Base-by-base conservation (phyloP, 2,888 invertebrate genomes). In the Conops quadrifasciatus region DNA sequence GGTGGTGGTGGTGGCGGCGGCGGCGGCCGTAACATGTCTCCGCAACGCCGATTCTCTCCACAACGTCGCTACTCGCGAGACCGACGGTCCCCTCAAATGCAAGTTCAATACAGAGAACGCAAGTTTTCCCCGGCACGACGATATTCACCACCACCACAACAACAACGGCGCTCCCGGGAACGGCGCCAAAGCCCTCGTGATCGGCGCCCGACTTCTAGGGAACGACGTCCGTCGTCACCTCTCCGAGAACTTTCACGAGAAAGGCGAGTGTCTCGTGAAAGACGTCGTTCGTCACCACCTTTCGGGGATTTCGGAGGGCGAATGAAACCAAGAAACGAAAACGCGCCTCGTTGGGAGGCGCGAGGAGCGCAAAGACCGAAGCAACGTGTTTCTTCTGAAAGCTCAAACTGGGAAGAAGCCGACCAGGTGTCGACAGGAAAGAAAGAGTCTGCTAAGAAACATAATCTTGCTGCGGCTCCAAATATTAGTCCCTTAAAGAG, bases 61-160 rank as follows among this genome's bases (percentile, higher is more conserved):
- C 77, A 79, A 63, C 77, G 79, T 2, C 80, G 82, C 0, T 80
- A 76, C 64, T 79, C 81, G 2, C 76, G 79, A 2, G 81, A 82
- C 24, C 80, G 83, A 7, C 79, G 82, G 69, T 80, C 80, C 59
- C 82, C 81, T 0, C 78, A 79, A 1, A 74, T 77, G 72, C 80
- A 78, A 75, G 78, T 79, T 67, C 83, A 81, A 72, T 81, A 82
- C 1, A 72, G 75, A n/a, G 75, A 75, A 15, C 82, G 84, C 2
- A 84, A 83, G 56, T 82, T 81, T 72, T 83, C 83, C 19, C 83
- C 83, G 26, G 81, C 77, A 21, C 82, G 83, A 45, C 82, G 85
- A 21, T 81, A 81, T 28, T 83, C 81, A 58, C 78, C 82, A n/a
- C 76, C 69, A 28, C 77, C 74, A 59, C 78, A 67, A 24, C 71